Evolutionary conservation across 2,888 invertebrate genomes (phyloP), one percentile per base, ranked within the genome.

Genomic region (Oeneis ivallda): DNA sequence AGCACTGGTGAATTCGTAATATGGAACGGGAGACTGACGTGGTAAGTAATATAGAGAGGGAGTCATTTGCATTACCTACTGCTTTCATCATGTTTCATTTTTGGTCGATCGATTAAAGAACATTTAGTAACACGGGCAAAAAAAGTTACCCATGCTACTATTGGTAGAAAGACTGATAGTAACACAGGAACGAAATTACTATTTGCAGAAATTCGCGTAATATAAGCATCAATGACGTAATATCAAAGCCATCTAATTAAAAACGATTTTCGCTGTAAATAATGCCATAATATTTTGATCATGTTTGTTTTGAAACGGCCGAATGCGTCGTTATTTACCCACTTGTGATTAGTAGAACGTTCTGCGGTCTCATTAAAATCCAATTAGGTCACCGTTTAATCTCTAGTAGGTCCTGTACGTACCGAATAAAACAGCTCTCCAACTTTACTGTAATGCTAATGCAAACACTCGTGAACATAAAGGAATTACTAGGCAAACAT

Each of bases 371-470:
- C 81, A 83, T 83, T 82, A 83, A 84, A 85, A 82, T 77, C 79
- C 78, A 81, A 85, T 85, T 78, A 73, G 85, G 80, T 72, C 80
- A 78, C 73, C 76, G 72, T 77, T 76, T 82, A 81, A 82, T 81
- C 79, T 77, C 58, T 64, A 49, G 52, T 56, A 56, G 19, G 13
- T 41, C 45, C 19, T 10, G 56, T 57, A 69, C 53, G 17, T 37
- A 37, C 47, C 65, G 39, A 63, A 65, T 67, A 65, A 62, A 67
- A 67, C 66, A 34, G 64, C 34, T 10, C 53, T 57, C n/a, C 52
- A 47, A 43, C 61, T 53, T 61, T 61, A 37, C 60, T 52, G 63
- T 64, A 65, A 59, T 49, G 13, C 32, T 64, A 65, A 59, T 49
- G 13, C 39, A 58, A n/a, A 45, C 59, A 59, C 32, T 62, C 45